These are phyloP conservation scores for Toxotes jaculatrix DNA, from an alignment of 2,113 vertebrate genomes.

Conservation along the genomic window DNA sequence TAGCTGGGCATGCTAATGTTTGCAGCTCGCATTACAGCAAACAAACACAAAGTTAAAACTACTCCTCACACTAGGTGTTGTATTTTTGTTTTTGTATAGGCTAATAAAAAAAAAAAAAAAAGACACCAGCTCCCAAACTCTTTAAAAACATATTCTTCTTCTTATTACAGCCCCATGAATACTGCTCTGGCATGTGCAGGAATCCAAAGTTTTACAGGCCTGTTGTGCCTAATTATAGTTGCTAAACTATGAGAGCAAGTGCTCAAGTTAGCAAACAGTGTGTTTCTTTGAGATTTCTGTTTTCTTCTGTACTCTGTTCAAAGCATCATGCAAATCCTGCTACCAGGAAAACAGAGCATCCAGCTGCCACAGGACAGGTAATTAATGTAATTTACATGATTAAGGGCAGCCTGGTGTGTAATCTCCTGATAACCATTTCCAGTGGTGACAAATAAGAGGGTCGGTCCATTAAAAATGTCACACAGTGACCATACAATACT, in stretches of 20 bases:
- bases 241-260: background rate
- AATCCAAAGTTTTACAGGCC: background rate
- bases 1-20: background rate
- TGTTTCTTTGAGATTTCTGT: conserved; percentile 29
- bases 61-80: background rate
- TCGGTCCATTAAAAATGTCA: conserved; percentile 17
- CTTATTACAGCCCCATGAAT: background rate
- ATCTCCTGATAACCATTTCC: conserved; percentile 49
- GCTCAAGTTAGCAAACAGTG: background rate
- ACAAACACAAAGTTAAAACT: background rate
- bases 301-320: background rate
- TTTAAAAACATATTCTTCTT: background rate
- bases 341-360: background rate
- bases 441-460: conserved; percentile 23
- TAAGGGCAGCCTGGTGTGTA: conserved; percentile 36
- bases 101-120: background rate
- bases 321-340: conserved; percentile 13
- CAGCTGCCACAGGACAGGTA: conserved; percentile 41
- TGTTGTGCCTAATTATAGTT: background rate
- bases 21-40: background rate
- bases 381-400: conserved; percentile 57
- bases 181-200: background rate
- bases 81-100: background rate
- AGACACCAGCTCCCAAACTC: background rate
- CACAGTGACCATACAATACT: background rate